Evolutionary conservation across 92 coral and sea anemone species (phyloP).

Genomic region (Porites rus): DNA sequence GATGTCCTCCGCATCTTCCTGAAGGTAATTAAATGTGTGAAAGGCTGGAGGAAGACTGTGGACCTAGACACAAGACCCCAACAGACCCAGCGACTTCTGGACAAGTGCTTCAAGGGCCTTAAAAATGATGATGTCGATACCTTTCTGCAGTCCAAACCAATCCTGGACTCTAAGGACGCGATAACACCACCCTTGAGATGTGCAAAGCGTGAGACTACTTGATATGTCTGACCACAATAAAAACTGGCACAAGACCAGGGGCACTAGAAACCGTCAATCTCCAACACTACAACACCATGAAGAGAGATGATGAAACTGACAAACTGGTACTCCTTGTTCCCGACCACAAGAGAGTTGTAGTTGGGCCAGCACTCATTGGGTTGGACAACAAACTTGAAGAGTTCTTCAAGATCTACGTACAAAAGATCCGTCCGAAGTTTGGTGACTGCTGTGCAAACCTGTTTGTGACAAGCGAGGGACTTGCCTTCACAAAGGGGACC

Average conservation of each 20-base stretch:
- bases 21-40: not conserved
- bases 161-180: not conserved
- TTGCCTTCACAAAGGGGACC: not conserved
- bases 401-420: not conserved
- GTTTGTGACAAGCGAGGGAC: not conserved
- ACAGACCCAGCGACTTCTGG: too few relatives aligned
- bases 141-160: not conserved
- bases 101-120: too few relatives aligned
- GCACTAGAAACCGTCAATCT: too few relatives aligned
- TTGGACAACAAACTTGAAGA: not conserved
- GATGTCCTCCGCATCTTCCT: not conserved
- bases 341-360: not conserved
- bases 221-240: not conserved
- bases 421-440: conserved; percentile 3
- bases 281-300: too few relatives aligned
- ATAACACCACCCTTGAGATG: not conserved
- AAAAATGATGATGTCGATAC: too few relatives aligned
- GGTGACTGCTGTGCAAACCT: not conserved
- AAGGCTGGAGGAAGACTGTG: conserved; percentile 28
- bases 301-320: not conserved
- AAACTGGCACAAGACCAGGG: too few relatives aligned
- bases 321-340: conserved; percentile 20
- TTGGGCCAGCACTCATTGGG: conserved; percentile 1
- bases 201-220: conserved; percentile 8
- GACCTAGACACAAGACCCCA: not conserved